A percentile compares a stretch with the other conserved stretches of the same genome.
Conservation (phyloP, 2,797 vertebrate genomes). For the Centroberyx gerrardi region DNA sequence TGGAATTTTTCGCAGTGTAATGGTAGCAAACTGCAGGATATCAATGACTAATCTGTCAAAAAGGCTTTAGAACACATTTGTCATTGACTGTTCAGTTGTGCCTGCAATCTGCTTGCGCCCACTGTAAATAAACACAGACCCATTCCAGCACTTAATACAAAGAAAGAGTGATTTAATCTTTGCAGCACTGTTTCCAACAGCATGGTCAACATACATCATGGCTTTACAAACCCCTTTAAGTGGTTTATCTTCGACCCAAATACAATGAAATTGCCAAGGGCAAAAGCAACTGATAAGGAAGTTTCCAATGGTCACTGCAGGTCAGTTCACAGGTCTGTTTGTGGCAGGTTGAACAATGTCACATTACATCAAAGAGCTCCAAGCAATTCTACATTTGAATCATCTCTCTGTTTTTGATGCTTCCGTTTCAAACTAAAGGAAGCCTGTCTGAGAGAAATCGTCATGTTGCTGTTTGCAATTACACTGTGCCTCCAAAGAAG, state of each 20-base stretch:
- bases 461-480: constrained; percentile 68
- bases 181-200: constrained; percentile 68
- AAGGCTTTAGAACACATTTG: constrained; percentile 31
- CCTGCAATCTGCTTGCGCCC: not conserved
- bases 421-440: constrained; percentile 45
- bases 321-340: constrained; percentile 45
- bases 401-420: constrained; percentile 34
- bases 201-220: constrained; percentile 72
- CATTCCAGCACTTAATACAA: constrained; percentile 58
- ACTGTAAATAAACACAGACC: constrained; percentile 63
- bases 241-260: constrained; percentile 67
- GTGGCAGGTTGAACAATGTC: constrained; percentile 24
- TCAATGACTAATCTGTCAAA: constrained; percentile 40
- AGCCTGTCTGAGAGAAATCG: constrained; percentile 57
- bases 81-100: constrained; percentile 28
- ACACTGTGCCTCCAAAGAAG: constrained; percentile 59
- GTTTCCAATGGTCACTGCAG: constrained; percentile 50
- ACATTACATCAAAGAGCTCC: constrained; percentile 28
- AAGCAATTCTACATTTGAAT: not conserved
- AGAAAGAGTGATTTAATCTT: constrained; percentile 77
- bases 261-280: constrained; percentile 52
- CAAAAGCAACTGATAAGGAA: constrained; percentile 53
- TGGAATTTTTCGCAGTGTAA: too few relatives aligned
- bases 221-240: constrained; percentile 71
- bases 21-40: constrained; percentile 24